Evolutionary conservation across 2,888 invertebrate species (phyloP), one percentile per base, ranked within the genome.

Genomic region (Tinea semifulvella): DNA sequence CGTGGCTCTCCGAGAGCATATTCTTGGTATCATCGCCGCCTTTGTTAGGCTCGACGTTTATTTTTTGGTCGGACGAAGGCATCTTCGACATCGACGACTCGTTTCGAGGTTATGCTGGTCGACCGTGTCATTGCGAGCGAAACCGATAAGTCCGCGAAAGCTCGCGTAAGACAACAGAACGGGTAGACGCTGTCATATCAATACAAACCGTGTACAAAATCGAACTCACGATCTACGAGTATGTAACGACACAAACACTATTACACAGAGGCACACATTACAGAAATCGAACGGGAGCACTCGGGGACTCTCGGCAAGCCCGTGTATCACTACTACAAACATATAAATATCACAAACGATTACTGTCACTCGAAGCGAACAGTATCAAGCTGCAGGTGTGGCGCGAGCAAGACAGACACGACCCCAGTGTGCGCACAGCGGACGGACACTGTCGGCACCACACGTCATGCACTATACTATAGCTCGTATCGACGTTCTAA

Each of bases 401-500:
- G 57, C 61, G 65, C 61, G 65, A 66, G 65, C 62, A 63, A 68
- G 63, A 61, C 62, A 64, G 57, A 64, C 65, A 64, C 68, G 63
- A 62, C 10, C 20, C 22, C 40, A 17, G 14, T 67, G 63, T 65
- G 65, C 68, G 70, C 72, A 64, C 61, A 66, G 68, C 54, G 69
- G 67, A 57, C 40, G n/a, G 40, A 22, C 22, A 4, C 16, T 17
- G 16, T 3, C 17, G 17, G 13, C 65, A 62, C 69, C 65, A 70
- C 67, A 68, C 69, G 60, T 60, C 56, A 54, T 56, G 63, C 66
- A 36, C 36, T 7, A 35, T 20, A 61, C 57, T 61, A 63, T 36
- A 43, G 68, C 75, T 79, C 73, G 72, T 76, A 79, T 79, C 75
- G 77, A 79, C 75, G 74, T 72, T 62, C 56, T 56, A 11, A 18